These are phyloP conservation scores for Lordiphosa stackelbergi DNA, from an alignment of 1,140 invertebrate species.

Conservation along the genomic window DNA sequence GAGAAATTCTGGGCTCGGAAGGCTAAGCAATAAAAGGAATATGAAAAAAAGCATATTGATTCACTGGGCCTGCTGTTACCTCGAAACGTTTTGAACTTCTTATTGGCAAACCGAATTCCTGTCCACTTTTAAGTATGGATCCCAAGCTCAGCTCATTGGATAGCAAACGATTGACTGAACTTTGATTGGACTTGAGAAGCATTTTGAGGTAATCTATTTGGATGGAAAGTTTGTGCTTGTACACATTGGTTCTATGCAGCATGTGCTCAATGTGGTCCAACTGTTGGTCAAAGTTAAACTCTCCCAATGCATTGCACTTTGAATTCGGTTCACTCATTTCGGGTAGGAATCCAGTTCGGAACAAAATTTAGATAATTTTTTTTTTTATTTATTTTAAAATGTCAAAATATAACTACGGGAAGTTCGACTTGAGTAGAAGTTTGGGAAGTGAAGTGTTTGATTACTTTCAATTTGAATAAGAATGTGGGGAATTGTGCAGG, in stretches of 20 bases:
- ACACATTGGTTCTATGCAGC: conserved; percentile 24
- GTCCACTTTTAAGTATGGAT: conserved; percentile 1
- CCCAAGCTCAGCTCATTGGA: conserved; percentile 6
- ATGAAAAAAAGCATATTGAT: too few relatives aligned
- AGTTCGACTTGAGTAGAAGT: background rate
- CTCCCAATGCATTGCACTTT: conserved; percentile 1
- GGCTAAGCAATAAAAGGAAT: background rate
- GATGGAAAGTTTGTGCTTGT: conserved; percentile 10
- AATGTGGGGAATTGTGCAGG: too few relatives aligned
- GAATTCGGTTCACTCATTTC: conserved; percentile 7
- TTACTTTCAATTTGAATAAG: too few relatives aligned
- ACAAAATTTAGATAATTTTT: conserved; percentile 4
- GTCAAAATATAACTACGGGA: conserved; percentile 10
- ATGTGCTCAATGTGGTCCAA: conserved; percentile 16
- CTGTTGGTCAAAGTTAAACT: conserved; percentile 16
- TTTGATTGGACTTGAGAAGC: conserved; percentile 21
- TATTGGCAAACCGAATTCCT: background rate
- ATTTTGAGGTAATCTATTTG: conserved; percentile 21
- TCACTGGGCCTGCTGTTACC: background rate
- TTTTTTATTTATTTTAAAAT: conserved; percentile 20
- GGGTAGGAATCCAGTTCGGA: background rate
- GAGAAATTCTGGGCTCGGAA: background rate
- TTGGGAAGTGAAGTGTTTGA: too few relatives aligned
- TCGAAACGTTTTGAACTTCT: background rate
- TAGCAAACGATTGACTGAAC: conserved; percentile 3